Base-by-base conservation (phyloP, 1,140 invertebrate genomes). In the silkworm (Bombyx mori) region DNA sequence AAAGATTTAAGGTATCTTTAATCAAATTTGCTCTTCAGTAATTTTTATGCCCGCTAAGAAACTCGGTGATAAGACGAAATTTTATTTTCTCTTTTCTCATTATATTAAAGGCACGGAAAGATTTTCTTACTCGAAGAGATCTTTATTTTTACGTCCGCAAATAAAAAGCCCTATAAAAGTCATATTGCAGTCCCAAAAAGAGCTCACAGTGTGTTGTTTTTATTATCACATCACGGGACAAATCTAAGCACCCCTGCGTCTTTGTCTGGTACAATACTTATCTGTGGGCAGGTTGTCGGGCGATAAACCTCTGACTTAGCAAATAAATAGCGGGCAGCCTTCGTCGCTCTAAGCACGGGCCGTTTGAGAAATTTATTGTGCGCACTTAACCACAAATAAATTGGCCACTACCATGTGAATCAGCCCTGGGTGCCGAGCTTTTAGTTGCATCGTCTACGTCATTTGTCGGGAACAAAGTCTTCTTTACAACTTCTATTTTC, bases 301-400 rank as follows among this genome's bases (percentile, higher is more conserved):
- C 74, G 66, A 82, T 79, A 83, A 83, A 85, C 73, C 75, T 71
- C 64, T 68, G 75, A 69, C 72, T 73, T 66, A 70, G 73, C 64
- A 77, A 78, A 83, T 83, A 81, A 83, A 83, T 80, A 79, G 69
- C 79, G 73, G 71, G 74, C 75, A 74, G 70, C 69, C 72, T 75
- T 75, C 68, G 72, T 70, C 70, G 79, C 69, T 68, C 67, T 74
- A 75, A 77, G 78, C 70, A 77, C 73, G 78, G 79, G 63, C 82
- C 75, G 81, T 86, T 84, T 77, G 69, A 79, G 78, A 82, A 84
- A 84, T 79, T 83, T 86, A 86, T 82, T 74, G 80, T 73, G 74
- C 75, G 77, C 80, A 82, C 77, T 86, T 83, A 81, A 84, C 79
- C 78, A 76, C 80, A 81, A 83, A 82, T 84, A 86, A 84, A 86